Evolutionary conservation across 1,140 invertebrate genomes (phyloP).

Genomic region (Procambarus virginalis): DNA sequence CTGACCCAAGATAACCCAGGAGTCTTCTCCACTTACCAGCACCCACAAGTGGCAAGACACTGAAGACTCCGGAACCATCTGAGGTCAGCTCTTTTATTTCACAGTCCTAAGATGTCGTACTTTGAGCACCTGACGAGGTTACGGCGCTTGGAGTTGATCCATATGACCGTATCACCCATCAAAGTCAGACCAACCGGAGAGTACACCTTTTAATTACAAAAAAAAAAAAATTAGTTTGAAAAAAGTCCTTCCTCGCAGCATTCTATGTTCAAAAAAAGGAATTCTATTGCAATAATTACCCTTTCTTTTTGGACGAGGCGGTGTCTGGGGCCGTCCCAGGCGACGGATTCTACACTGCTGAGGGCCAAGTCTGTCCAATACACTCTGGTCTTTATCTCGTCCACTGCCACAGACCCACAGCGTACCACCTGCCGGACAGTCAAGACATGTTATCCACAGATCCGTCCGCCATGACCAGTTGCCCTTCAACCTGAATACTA

Average conservation of each 20-base stretch:
- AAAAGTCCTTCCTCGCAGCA: not conserved
- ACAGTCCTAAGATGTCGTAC: not conserved
- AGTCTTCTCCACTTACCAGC: too few relatives aligned
- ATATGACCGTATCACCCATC: not conserved
- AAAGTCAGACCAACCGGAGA: not conserved
- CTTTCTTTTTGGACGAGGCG: not conserved
- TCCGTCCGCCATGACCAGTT: too few relatives aligned
- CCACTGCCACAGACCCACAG: slow-evolving; percentile 27
- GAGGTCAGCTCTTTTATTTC: too few relatives aligned
- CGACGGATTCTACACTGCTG: not conserved
- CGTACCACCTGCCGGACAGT: slow-evolving; percentile 5
- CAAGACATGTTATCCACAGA: not conserved
- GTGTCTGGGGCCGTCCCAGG: slow-evolving; percentile 6
- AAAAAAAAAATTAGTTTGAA: too few relatives aligned
- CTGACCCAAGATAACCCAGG: too few relatives aligned
- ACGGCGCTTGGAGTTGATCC: not conserved
- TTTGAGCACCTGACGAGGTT: not conserved
- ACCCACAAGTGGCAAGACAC: too few relatives aligned
- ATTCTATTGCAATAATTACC: not conserved
- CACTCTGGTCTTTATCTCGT: slow-evolving; percentile 12
- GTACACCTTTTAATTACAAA: not conserved
- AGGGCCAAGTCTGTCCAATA: slow-evolving; percentile 28
- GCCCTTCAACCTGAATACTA: too few relatives aligned
- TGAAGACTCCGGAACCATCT: too few relatives aligned
- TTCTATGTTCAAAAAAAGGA: not conserved